Percentiles rank a stretch among this genome's conserved stretches.
Evolutionary conservation across 2,797 vertebrate species (phyloP).

Genomic region (Micrastur ruficollis): DNA sequence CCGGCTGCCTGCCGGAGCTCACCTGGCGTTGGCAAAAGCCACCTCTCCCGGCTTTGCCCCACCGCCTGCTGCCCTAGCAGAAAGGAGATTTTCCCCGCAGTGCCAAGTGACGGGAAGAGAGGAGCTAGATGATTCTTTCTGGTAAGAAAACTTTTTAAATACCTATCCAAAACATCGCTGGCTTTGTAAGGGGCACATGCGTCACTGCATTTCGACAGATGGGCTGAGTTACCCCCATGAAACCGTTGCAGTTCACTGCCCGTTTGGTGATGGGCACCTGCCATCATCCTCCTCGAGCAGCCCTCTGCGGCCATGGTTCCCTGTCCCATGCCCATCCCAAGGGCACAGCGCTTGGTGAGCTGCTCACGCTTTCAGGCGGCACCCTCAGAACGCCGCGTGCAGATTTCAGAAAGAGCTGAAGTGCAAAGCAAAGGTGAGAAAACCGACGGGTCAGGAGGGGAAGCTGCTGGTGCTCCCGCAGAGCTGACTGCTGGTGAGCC

Average conservation of each 20-base stretch:
- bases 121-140: not conserved
- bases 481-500: not conserved
- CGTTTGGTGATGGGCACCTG: accelerated
- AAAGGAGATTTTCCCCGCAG: not conserved
- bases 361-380: not conserved
- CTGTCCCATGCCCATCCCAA: not conserved
- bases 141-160: not conserved
- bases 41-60: not conserved
- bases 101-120: not conserved
- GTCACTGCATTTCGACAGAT: not conserved
- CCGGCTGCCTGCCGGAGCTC: not conserved
- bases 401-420: not conserved
- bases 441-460: not conserved
- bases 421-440: not conserved
- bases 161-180: not conserved
- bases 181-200: not conserved
- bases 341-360: not conserved
- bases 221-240: not conserved
- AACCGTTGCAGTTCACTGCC: not conserved
- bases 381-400: not conserved
- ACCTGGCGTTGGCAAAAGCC: not conserved
- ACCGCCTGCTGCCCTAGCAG: not conserved
- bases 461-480: not conserved
- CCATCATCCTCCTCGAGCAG: not conserved
- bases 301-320: accelerated